Percentiles rank a stretch among this genome's conserved stretches.
Conservation (phyloP, 2,113 vertebrate genomes). For the Corythaixoides concolor region DNA sequence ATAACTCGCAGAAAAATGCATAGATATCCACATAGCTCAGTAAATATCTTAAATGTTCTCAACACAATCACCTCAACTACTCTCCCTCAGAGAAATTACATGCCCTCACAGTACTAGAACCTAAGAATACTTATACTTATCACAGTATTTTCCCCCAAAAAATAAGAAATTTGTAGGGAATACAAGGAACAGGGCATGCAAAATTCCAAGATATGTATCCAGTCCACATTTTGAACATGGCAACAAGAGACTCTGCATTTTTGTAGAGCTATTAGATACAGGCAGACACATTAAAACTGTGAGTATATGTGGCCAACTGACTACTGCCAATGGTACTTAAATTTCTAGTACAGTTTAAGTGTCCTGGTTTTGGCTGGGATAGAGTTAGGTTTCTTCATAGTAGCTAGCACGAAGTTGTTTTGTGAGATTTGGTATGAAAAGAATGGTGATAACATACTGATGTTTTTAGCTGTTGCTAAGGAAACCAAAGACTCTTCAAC, state of each 20-base stretch:
- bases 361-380: too few relatives aligned
- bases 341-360: not conserved
- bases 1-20: not conserved
- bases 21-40: not conserved
- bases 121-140: not conserved
- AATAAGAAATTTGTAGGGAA: not conserved
- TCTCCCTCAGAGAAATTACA: not conserved
- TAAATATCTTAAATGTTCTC: not conserved
- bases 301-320: not conserved
- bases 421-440: too few relatives aligned
- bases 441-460: too few relatives aligned
- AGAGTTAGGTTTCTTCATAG: too few relatives aligned
- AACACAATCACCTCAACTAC: not conserved
- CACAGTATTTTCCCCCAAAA: not conserved
- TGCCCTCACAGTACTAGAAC: not conserved
- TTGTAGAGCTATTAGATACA: not conserved
- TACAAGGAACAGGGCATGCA: not conserved
- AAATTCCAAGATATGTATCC: not conserved
- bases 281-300: not conserved
- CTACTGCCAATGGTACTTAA: not conserved
- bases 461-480: too few relatives aligned
- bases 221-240: not conserved
- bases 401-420: too few relatives aligned
- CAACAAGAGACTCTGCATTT: not conserved
- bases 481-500: too few relatives aligned